Conservation (phyloP, 2,113 vertebrate genomes). For the Stomatorhinus ivindoensis region DNA sequence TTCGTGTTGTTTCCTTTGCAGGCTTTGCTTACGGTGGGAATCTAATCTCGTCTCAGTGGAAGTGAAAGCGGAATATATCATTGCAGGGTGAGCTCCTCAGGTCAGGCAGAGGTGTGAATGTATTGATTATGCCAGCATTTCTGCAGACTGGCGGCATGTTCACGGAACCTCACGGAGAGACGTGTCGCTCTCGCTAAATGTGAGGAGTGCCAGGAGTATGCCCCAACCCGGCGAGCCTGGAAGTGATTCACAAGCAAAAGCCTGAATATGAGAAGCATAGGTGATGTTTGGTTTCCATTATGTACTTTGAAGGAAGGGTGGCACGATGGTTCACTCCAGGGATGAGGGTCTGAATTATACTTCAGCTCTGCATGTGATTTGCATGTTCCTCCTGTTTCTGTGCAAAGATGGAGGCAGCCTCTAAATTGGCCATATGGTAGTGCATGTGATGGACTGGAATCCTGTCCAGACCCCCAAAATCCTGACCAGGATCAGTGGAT, state of each 20-base stretch:
- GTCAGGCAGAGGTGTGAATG: neutral
- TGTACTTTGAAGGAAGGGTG: neutral
- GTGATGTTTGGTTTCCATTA: neutral
- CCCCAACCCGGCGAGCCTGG: neutral
- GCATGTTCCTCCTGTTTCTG: neutral
- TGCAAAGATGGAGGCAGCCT: neutral
- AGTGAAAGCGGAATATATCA: neutral
- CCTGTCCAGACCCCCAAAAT: neutral
- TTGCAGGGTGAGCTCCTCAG: neutral
- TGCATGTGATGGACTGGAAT: neutral
- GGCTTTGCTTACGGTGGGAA: neutral
- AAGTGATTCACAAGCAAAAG: neutral
- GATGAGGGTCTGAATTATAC: neutral
- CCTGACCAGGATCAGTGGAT: neutral
- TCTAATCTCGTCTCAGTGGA: neutral
- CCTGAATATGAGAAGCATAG: neutral
- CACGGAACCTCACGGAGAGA: neutral
- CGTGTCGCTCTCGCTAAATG: neutral
- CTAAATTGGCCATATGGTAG: neutral
- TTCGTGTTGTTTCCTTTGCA: neutral
- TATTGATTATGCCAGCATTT: neutral
- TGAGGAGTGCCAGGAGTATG: neutral
- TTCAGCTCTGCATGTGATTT: neutral
- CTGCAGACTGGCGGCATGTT: neutral
- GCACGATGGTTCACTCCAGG: neutral